Conservation (phyloP, 2,797 vertebrate species). For the Vespertilio murinus region DNA sequence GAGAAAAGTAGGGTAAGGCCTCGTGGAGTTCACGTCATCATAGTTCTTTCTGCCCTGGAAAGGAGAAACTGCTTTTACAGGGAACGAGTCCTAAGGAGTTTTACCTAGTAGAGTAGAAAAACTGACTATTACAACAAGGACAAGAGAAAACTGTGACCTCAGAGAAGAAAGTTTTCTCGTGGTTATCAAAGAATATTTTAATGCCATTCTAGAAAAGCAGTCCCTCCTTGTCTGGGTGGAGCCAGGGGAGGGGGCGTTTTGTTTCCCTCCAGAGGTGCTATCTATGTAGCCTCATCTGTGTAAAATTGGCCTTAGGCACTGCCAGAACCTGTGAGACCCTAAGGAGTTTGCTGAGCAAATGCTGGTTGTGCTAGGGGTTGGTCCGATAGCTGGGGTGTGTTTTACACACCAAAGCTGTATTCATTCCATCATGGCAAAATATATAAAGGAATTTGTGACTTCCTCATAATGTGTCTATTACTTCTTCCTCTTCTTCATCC, state of each 20-base stretch:
- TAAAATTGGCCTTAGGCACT: slow-evolving; percentile 33
- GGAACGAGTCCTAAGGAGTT: neutral
- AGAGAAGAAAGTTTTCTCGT: neutral
- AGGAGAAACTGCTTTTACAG: slow-evolving; percentile 36
- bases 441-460: neutral
- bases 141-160: slow-evolving; percentile 40
- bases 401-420: slow-evolving; percentile 39
- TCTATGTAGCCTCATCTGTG: slow-evolving; percentile 19
- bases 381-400: neutral
- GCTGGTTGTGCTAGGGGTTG: slow-evolving; percentile 2
- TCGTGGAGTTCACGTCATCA: neutral
- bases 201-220: neutral
- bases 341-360: slow-evolving; percentile 58
- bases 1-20: neutral
- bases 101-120: neutral
- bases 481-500: slow-evolving; percentile 26
- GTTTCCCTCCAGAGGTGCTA: neutral
- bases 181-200: slow-evolving; percentile 33
- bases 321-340: slow-evolving; percentile 22
- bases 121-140: neutral
- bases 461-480: neutral
- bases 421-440: slow-evolving; percentile 28
- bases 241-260: neutral
- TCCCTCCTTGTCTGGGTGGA: neutral
- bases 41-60: slow-evolving; percentile 29